Percentiles rank a stretch among this genome's conserved stretches.
Conservation (phyloP, 1,140 invertebrate genomes). For the Belonocnema kinseyi region DNA sequence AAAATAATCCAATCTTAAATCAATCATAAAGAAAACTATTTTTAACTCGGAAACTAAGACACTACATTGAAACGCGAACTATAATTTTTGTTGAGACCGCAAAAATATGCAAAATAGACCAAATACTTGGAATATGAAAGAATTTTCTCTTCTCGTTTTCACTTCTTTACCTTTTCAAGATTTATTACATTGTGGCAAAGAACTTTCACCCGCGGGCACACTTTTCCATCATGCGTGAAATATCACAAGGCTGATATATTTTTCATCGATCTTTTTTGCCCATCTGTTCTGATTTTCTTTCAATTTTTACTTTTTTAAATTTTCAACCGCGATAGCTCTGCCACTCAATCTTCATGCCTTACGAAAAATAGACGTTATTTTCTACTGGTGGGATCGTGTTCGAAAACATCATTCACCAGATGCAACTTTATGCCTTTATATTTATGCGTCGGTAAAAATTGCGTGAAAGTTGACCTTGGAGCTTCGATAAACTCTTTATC, state of each 20-base stretch:
- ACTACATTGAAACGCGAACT: not conserved
- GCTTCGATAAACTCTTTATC: too few species aligned
- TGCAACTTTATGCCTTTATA: too few species aligned
- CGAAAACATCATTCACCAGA: too few species aligned
- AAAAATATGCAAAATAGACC: not conserved
- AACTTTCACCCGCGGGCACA: not conserved
- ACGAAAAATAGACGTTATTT: too few species aligned
- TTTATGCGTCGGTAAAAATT: too few species aligned
- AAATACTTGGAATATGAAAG: not conserved
- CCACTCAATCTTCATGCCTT: too few species aligned
- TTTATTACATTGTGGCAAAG: conserved; percentile 24
- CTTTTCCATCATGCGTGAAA: conserved; percentile 24
- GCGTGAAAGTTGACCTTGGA: too few species aligned
- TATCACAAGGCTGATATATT: not conserved
- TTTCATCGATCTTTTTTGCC: not conserved
- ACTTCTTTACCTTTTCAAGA: not conserved
- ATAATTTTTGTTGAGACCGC: not conserved
- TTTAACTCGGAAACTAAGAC: not conserved
- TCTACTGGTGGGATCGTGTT: too few species aligned
- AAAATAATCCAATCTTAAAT: too few species aligned
- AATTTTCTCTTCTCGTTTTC: not conserved
- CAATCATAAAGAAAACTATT: not conserved
- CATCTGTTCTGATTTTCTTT: too few species aligned
- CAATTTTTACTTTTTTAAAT: too few species aligned
- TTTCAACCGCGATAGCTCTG: too few species aligned